phyloP scores from a whole-genome alignment of 2,888 invertebrate genomes.

The Phortica okadai region DNA sequence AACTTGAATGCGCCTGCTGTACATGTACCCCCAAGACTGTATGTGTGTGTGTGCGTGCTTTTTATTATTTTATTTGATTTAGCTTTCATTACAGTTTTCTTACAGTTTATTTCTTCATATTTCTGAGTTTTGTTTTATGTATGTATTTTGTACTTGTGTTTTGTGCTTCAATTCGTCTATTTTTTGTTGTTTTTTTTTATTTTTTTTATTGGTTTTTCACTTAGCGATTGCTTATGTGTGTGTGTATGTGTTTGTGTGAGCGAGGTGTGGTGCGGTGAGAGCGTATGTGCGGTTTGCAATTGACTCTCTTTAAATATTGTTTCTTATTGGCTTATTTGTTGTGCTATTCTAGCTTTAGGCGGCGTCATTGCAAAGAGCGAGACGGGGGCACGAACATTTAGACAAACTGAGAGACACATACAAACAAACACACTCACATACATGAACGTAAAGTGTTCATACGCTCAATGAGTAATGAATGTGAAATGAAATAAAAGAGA shows the following conservation, averaged over 20 bases:
- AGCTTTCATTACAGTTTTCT: constrained; percentile 59
- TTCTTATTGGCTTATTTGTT: constrained; percentile 44
- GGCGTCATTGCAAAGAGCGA: constrained; percentile 66
- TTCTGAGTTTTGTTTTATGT: constrained; percentile 52
- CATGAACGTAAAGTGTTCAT: background rate
- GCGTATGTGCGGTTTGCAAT: background rate
- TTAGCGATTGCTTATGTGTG: constrained; percentile 23
- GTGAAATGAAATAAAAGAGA: constrained; percentile 45
- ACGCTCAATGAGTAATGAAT: constrained; percentile 67
- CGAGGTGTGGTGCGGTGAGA: constrained; percentile 23
- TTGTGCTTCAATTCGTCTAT: constrained; percentile 65
- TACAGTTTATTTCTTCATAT: constrained; percentile 48
- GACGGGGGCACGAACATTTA: constrained; percentile 37
- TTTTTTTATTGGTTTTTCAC: constrained; percentile 64
- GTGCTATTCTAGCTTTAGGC: constrained; percentile 66
- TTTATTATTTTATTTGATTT: constrained; percentile 44
- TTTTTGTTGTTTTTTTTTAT: constrained; percentile 50
- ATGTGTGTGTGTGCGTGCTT: background rate
- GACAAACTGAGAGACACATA: background rate
- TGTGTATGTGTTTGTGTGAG: background rate
- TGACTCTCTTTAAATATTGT: constrained; percentile 13
- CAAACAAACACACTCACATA: background rate
- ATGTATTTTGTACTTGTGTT: constrained; percentile 69
- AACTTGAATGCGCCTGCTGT: constrained; percentile 65
- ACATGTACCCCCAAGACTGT: constrained; percentile 36